Conservation (phyloP, 2,797 vertebrate genomes). For the Oceanodroma leucorhoa region DNA sequence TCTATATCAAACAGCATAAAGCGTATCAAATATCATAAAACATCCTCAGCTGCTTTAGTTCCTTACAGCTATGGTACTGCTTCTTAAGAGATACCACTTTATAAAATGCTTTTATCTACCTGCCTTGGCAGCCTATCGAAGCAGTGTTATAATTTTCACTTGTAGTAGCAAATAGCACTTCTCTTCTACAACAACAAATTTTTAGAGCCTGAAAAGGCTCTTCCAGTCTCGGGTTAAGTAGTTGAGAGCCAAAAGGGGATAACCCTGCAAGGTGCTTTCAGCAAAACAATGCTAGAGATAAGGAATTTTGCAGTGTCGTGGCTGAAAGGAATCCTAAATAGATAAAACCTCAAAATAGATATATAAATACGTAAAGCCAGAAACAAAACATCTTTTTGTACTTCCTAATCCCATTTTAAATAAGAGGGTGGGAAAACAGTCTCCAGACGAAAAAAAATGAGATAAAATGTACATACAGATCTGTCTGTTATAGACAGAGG, state of each 20-base stretch:
- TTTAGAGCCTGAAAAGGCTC: not conserved
- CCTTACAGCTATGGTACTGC: not conserved
- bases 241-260: not conserved
- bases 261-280: not conserved
- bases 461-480: slow-evolving; percentile 10
- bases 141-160: not conserved
- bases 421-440: not conserved
- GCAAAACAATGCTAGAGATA: not conserved
- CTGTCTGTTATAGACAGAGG: slow-evolving; percentile 39
- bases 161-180: not conserved
- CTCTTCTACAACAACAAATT: not conserved
- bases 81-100: not conserved
- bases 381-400: not conserved
- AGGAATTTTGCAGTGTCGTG: not conserved
- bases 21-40: not conserved
- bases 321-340: not conserved
- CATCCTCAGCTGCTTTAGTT: not conserved
- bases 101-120: not conserved
- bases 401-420: not conserved
- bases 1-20: not conserved
- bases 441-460: not conserved
- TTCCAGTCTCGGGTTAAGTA: not conserved
- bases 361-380: not conserved
- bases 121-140: not conserved
- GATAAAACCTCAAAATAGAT: not conserved